Conservation (phyloP, 2,797 vertebrate species). For the Acanthurus lineatus region DNA sequence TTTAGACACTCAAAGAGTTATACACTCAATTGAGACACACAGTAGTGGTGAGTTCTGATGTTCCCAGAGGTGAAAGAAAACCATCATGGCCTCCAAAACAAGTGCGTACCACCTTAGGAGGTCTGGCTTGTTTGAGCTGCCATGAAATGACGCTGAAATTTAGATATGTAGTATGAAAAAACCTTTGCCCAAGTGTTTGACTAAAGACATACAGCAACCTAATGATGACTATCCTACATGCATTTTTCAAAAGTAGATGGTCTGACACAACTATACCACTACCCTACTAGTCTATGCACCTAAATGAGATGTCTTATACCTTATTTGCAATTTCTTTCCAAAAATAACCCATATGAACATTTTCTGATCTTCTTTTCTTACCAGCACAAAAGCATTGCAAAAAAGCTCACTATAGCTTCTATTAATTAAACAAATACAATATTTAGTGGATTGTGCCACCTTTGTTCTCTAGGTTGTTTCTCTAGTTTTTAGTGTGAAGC, state of each 20-base stretch:
- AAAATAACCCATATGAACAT: not conserved
- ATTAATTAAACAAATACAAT: not conserved
- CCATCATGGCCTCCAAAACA: not conserved
- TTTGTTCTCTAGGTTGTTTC: not conserved
- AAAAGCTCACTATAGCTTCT: not conserved
- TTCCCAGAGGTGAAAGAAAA: not conserved
- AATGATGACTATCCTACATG: not conserved
- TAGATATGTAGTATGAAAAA: not conserved
- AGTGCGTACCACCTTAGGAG: no score
- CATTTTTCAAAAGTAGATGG: not conserved
- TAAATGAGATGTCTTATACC: not conserved
- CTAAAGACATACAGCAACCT: not conserved
- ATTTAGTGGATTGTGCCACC: not conserved
- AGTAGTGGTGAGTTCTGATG: not conserved
- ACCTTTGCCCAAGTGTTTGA: not conserved
- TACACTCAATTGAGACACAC: not conserved
- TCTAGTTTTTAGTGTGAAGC: conserved; percentile 33
- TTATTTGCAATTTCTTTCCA: not conserved
- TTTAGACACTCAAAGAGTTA: not conserved
- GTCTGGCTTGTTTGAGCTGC: not conserved
- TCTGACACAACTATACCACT: not conserved
- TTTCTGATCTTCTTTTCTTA: not conserved
- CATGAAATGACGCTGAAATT: not conserved
- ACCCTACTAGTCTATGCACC: no score
- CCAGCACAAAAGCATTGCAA: not conserved